These are phyloP conservation scores for Maniola jurtina DNA, from an alignment of 1,140 invertebrate species.

Conservation along the genomic window DNA sequence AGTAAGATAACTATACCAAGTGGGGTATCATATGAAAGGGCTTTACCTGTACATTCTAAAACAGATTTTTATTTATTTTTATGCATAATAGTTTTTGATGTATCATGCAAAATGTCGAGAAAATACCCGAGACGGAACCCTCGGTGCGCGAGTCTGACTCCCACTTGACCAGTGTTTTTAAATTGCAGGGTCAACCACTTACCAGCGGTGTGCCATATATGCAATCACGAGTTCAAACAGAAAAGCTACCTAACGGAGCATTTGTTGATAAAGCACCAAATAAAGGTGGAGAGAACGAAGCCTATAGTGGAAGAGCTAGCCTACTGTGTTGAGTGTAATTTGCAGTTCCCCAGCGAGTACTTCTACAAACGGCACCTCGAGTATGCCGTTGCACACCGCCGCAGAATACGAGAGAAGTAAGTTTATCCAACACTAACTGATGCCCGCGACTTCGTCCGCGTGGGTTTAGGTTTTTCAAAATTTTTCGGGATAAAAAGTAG, in stretches of 20 bases:
- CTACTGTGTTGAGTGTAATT: slow-evolving; percentile 55
- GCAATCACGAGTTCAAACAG: slow-evolving; percentile 8
- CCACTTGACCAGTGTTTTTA: no score
- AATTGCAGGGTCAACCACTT: slow-evolving; percentile 6
- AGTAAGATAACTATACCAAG: no score
- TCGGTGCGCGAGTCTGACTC: no score
- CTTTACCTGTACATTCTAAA: no score
- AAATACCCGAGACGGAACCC: no score
- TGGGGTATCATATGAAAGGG: no score
- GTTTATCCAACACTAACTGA: neutral
- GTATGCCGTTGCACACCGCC: slow-evolving; percentile 10
- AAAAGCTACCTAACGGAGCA: slow-evolving; percentile 14
- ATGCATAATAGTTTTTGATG: no score
- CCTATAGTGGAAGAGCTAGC: slow-evolving; percentile 22
- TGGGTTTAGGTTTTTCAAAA: no score
- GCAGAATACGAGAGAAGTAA: slow-evolving; percentile 7
- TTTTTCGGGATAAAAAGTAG: no score
- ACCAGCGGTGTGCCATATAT: slow-evolving; percentile 3
- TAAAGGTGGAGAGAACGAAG: slow-evolving; percentile 22
- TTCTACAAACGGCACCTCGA: slow-evolving; percentile 16
- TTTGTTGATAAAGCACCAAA: slow-evolving; percentile 21
- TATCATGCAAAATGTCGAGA: no score
- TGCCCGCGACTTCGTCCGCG: no score
- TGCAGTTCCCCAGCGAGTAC: slow-evolving; percentile 41
- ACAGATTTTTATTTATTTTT: no score